phyloP scores from a whole-genome alignment of 35 echinoderm and acorn worm species.

The Strongylocentrotus purpuratus region DNA sequence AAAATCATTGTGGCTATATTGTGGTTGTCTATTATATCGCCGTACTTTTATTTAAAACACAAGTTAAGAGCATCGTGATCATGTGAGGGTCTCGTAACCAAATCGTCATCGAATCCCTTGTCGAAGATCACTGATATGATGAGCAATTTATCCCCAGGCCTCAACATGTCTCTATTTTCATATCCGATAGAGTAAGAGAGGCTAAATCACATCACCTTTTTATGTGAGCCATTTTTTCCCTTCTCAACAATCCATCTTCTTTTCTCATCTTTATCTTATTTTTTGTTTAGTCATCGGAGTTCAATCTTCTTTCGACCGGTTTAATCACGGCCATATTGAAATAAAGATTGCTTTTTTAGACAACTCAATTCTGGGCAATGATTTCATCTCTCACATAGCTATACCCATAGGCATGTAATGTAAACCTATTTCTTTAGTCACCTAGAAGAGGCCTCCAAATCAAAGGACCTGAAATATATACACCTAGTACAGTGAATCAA shows the following conservation, averaged over 20 bases:
- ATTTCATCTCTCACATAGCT: neutral
- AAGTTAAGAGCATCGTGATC: neutral
- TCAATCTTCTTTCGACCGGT: neutral
- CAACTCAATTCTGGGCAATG: slow-evolving; percentile 10
- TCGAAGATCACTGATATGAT: neutral
- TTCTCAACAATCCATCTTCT: neutral
- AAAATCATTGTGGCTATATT: neutral
- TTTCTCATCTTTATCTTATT: neutral
- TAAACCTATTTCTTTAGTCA: neutral
- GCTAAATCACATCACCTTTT: neutral
- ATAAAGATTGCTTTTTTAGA: slow-evolving; percentile 19
- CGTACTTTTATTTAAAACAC: neutral
- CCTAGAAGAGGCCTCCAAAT: no score
- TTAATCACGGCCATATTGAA: neutral
- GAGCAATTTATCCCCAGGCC: slow-evolving; percentile 36
- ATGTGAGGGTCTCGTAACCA: slow-evolving; percentile 14
- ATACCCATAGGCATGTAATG: neutral
- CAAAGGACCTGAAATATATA: no score
- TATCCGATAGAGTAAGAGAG: neutral
- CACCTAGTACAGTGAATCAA: neutral
- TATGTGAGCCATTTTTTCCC: neutral
- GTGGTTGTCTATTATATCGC: neutral
- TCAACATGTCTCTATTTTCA: neutral
- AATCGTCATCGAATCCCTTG: slow-evolving; percentile 34
- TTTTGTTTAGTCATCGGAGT: slow-evolving; percentile 2